A percentile compares a stretch with the other conserved stretches of the same genome.
Conservation (phyloP, 2,113 vertebrate genomes). For the Istiophorus platypterus region DNA sequence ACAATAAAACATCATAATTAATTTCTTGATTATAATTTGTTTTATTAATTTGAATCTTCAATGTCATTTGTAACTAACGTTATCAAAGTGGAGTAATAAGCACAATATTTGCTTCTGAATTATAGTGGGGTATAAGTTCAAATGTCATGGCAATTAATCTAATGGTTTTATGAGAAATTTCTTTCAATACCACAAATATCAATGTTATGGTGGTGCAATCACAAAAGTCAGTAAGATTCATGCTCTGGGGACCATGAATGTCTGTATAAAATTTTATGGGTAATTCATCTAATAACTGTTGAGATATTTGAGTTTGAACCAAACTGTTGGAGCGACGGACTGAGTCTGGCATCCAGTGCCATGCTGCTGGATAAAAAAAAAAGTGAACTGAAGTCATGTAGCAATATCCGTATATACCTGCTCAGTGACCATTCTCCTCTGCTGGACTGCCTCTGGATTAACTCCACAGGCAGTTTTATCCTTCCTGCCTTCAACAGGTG, state of each 20-base stretch:
- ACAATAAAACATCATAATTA: neutral
- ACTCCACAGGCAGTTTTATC: conserved; percentile 29
- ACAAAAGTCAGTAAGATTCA: neutral
- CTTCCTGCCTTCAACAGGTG: conserved; percentile 39
- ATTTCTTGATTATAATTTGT: neutral
- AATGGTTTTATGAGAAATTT: neutral
- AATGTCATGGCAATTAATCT: neutral
- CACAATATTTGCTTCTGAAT: no score
- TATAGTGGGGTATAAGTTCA: no score
- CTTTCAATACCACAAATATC: no score
- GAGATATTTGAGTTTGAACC: neutral
- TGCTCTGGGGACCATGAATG: neutral
- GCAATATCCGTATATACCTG: conserved; percentile 74
- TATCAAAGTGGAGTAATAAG: no score
- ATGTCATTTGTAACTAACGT: no score
- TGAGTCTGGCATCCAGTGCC: neutral
- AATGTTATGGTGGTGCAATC: no score
- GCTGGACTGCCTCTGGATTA: conserved; percentile 66
- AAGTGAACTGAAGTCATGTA: neutral
- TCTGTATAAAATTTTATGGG: no score
- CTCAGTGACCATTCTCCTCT: conserved; percentile 83
- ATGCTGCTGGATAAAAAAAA: neutral
- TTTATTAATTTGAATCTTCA: neutral
- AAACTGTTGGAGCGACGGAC: neutral
- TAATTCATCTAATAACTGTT: neutral